A percentile compares a stretch with the other conserved stretches of the same genome.
Conservation (phyloP, 2,113 vertebrate genomes). For the Perccottus glenii region DNA sequence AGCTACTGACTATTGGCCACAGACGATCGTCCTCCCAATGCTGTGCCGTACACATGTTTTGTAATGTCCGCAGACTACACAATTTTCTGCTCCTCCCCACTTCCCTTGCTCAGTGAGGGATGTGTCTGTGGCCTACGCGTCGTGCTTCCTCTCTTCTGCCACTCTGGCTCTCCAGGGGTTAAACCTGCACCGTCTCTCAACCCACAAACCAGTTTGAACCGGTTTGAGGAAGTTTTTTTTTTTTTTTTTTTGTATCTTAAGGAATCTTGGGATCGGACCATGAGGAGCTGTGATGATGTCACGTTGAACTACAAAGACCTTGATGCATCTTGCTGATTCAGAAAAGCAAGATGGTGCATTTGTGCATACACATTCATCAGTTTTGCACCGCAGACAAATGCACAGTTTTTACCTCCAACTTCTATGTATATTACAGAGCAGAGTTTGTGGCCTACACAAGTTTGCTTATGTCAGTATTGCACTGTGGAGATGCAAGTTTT, state of each 20-base stretch:
- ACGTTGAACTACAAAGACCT: slow-evolving; percentile 81
- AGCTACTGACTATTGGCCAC: slow-evolving; percentile 5
- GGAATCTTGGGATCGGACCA: slow-evolving; percentile 90
- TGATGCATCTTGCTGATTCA: slow-evolving; percentile 79
- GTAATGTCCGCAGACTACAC: slow-evolving; percentile 68
- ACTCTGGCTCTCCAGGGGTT: slow-evolving; percentile 78
- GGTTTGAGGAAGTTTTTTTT: slow-evolving; percentile 91
- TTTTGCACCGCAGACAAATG: neutral
- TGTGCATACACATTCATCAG: neutral
- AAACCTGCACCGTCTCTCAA: slow-evolving; percentile 82
- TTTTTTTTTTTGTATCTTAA: slow-evolving; percentile 84
- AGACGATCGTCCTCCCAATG: slow-evolving; percentile 13
- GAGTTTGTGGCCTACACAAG: slow-evolving; percentile 11
- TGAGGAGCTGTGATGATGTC: slow-evolving; percentile 86
- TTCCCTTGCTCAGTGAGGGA: slow-evolving; percentile 3
- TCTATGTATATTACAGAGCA: neutral
- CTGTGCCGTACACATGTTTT: slow-evolving; percentile 61
- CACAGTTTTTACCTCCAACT: neutral
- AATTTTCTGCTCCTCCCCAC: slow-evolving; percentile 11
- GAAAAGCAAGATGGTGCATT: slow-evolving; percentile 28
- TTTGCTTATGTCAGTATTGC: slow-evolving; percentile 15
- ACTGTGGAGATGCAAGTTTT: slow-evolving; percentile 16
- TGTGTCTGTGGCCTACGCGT: slow-evolving; percentile 22
- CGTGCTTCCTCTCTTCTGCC: slow-evolving; percentile 38
- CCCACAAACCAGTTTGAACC: slow-evolving; percentile 86